A percentile compares a stretch with the other conserved stretches of the same genome.
phyloP scores from a whole-genome alignment of 2,113 vertebrate species.

The Cyanoderma ruficeps region DNA sequence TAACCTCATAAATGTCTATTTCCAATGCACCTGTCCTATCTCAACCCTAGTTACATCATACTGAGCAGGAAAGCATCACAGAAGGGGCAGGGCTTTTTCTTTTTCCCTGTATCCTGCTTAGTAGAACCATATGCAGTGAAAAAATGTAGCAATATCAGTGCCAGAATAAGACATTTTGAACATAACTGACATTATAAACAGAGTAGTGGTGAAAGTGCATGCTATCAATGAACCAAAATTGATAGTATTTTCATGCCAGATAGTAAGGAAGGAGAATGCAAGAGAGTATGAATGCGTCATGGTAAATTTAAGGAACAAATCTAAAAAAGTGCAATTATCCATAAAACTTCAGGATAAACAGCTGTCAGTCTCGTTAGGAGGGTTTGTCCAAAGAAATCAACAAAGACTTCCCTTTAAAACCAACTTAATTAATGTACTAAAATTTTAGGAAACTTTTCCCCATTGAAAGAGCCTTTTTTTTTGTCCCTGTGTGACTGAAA shows the following conservation, averaged over 20 bases:
- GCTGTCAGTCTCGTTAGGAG: background rate
- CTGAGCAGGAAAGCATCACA: background rate
- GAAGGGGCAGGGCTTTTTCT: background rate
- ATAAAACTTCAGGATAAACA: background rate
- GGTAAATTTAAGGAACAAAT: background rate
- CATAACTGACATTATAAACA: background rate
- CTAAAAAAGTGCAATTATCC: background rate
- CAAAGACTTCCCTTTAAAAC: conserved; percentile 7
- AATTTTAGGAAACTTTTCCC: background rate
- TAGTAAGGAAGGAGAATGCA: background rate
- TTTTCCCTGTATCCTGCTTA: background rate
- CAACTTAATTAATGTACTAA: conserved; percentile 50
- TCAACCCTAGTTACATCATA: background rate
- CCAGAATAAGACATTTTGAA: background rate
- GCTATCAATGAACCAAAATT: background rate
- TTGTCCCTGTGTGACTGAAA: conserved; percentile 3
- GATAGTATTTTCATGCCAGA: background rate
- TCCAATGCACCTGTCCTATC: background rate
- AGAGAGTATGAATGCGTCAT: background rate
- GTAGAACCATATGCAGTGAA: background rate
- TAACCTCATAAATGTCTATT: background rate
- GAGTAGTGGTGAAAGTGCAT: background rate
- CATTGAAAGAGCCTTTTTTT: conserved; percentile 38
- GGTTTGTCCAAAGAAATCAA: background rate
- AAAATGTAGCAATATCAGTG: background rate